Evolutionary conservation across 2,797 vertebrate genomes (phyloP), one percentile per base, ranked within the genome.

Genomic region (Acanthopagrus latus): DNA sequence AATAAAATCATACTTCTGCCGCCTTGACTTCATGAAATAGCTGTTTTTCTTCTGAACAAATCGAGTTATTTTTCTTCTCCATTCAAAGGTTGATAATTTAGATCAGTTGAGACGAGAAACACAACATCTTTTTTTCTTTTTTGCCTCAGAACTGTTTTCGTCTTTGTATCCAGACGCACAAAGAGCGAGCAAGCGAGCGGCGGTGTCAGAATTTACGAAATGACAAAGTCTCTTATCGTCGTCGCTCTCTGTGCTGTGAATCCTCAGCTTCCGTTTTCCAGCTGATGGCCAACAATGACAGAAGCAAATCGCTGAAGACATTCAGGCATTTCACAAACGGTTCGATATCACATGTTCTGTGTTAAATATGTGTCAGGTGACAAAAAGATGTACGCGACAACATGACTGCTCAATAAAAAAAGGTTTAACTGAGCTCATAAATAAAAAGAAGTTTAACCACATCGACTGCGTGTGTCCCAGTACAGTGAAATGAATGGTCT

Each of bases 41-140:
- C 55, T 25, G 47, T 4, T 2, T 2, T 64, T 25, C 3, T 50
- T 56, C 54, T 5, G 3, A n/a, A 23, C 63, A 74, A 54, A 33
- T 41, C 21, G 0, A 38, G 43, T 17, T 7, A 5, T 64, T 76
- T 38, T 77, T 63, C 29, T 64, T 12, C 64, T 63, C 21, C n/a
- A 10, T 52, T 43, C 50, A 56, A 56, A 82, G 57, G 76, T 76
- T 60, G 67, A 48, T 72, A 65, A 59, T 59, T n/a, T 0, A 3
- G 12, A 68, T 21, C 54, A 33, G 54, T 29, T 25, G 71, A 80
- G 70, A 84, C 81, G 52, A 7, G 54, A 64, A 44, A 27, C 60
- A 7, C 72, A 56, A 5, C 25, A 9, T 20, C 27, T 48, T 56
- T 33, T n/a, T n/a, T n/a, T n/a, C n/a, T n/a, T 44, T 43, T 74